phyloP scores from a whole-genome alignment of 2,113 vertebrate species.

The Tapirus terrestris region DNA sequence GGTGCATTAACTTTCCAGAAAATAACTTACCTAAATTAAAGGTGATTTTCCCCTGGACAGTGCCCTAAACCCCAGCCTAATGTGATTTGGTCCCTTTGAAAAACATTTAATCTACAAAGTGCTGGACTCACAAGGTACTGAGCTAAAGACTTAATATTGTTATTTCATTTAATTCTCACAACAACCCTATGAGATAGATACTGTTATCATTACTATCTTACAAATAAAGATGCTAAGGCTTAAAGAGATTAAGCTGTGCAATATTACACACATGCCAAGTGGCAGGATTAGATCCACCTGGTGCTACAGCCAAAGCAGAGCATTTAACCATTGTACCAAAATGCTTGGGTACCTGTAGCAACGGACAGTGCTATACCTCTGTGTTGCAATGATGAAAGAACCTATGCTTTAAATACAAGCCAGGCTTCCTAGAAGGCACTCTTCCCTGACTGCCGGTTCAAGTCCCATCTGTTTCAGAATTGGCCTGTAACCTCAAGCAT shows the following conservation, averaged over 20 bases:
- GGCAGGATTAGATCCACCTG: background rate
- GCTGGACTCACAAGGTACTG: background rate
- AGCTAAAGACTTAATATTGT: background rate
- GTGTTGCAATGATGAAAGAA: background rate
- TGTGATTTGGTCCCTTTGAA: slow-evolving; percentile 23
- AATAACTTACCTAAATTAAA: slow-evolving; percentile 45
- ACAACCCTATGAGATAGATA: background rate
- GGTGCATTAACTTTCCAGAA: slow-evolving; percentile 22
- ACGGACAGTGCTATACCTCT: background rate
- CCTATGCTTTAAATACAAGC: background rate
- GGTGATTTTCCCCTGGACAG: background rate
- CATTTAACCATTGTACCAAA: background rate
- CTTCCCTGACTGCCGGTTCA: background rate
- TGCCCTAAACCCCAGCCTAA: slow-evolving; percentile 32
- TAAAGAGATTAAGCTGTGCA: background rate
- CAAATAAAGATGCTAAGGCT: background rate
- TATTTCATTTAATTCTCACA: slow-evolving; percentile 15
- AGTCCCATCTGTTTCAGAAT: background rate
- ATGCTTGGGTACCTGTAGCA: background rate
- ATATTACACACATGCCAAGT: background rate
- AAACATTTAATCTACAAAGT: slow-evolving; percentile 20
- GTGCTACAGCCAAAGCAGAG: background rate
- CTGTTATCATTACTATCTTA: background rate
- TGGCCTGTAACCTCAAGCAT: rapidly evolving
- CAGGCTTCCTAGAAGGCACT: background rate